A percentile compares a stretch with the other conserved stretches of the same genome.
Conservation (phyloP, 2,888 invertebrate species). For the Caenorhabditis zanzibari region DNA sequence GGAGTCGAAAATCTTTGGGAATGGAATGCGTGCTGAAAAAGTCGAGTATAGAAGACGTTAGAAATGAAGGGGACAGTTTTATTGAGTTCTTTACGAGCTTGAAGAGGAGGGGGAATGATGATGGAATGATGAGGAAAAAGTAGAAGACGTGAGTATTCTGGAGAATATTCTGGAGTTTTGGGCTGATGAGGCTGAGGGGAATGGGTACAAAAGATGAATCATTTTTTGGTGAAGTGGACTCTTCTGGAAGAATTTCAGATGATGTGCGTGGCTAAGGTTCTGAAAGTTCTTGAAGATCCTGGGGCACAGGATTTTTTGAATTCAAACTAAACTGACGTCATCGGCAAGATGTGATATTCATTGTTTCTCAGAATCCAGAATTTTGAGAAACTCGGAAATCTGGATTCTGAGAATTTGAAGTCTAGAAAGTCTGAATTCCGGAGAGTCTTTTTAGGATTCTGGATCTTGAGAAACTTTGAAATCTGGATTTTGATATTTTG, state of each 20-base stretch:
- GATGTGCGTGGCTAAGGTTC: not conserved
- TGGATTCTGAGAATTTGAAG: too few species aligned
- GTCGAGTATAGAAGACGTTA: not conserved
- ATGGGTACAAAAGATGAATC: not conserved
- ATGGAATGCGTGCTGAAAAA: not conserved
- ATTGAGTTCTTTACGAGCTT: constrained; percentile 61
- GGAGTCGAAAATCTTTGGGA: constrained; percentile 14
- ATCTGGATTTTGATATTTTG: too few species aligned
- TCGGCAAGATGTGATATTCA: too few species aligned
- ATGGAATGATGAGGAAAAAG: constrained; percentile 39
- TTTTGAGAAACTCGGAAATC: too few species aligned
- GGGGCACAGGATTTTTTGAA: not conserved
- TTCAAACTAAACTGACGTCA: not conserved
- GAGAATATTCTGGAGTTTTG: not conserved
- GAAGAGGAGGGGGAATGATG: constrained; percentile 42
- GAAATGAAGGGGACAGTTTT: constrained; percentile 42
- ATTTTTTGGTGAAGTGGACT: not conserved
- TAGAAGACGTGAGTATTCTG: constrained; percentile 15
- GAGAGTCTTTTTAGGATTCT: too few species aligned
- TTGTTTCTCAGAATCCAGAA: too few species aligned
- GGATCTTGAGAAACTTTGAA: too few species aligned
- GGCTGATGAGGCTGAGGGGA: too few species aligned
- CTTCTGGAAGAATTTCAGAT: not conserved
- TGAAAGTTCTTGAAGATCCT: too few species aligned
- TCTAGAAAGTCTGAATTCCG: too few species aligned